These are phyloP conservation scores for Callitettix versicolor DNA, from an alignment of 1,140 invertebrate genomes.

Conservation along the genomic window DNA sequence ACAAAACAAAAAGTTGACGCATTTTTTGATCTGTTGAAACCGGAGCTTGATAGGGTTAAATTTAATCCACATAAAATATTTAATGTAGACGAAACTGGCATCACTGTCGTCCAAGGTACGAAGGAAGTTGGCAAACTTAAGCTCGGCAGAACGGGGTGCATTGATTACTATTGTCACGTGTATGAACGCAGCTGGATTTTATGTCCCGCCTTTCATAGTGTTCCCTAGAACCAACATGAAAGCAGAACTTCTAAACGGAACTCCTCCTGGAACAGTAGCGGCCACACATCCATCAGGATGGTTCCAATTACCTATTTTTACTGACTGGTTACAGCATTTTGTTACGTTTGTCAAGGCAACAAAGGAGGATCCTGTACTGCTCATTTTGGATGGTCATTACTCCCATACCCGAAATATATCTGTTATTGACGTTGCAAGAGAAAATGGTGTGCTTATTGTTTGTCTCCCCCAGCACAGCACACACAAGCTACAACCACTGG, in stretches of 20 bases:
- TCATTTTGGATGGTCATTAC: no score
- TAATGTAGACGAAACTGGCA: conserved; percentile 18
- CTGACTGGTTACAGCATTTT: no score
- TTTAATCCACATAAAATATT: conserved; percentile 15
- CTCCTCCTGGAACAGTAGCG: conserved; percentile 27
- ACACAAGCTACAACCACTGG: no score
- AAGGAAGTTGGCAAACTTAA: conserved; percentile 26
- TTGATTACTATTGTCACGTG: conserved; percentile 29
- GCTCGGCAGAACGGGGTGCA: conserved; percentile 29
- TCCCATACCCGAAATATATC: no score
- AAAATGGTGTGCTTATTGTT: no score
- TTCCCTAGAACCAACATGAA: conserved; percentile 31
- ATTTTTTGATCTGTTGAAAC: conserved; percentile 13
- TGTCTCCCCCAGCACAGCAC: no score
- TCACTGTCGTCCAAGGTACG: conserved; percentile 15
- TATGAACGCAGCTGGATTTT: conserved; percentile 30
- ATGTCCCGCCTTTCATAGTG: conserved; percentile 33
- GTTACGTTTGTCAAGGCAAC: no score
- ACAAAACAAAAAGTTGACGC: not conserved
- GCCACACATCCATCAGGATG: conserved; percentile 28
- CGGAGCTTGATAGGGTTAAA: conserved; percentile 9
- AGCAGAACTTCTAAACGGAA: conserved; percentile 11
- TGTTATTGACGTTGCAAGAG: no score
- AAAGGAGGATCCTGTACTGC: no score
- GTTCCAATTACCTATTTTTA: no score